Evolutionary conservation across 2,888 invertebrate species (phyloP), one percentile per base, ranked within the genome.

Genomic region (Sarcophaga variegata): DNA sequence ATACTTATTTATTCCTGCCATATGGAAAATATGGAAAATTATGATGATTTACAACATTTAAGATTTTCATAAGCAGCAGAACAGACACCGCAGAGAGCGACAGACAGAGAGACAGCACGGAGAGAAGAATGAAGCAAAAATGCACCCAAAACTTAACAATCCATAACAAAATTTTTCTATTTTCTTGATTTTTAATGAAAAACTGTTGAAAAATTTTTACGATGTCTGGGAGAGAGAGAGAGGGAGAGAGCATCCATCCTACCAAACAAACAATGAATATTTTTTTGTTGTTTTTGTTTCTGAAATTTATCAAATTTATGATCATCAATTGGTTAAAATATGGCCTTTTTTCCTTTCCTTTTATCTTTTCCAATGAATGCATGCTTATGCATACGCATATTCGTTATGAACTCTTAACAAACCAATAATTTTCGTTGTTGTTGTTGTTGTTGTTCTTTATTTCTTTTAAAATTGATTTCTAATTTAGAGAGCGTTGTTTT

Each of bases 1-100:
- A 78, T 81, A 83, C 75, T 67, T 84, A 79, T 79, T 71, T 84
- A 79, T 84, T 79, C 70, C 64, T 84, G 83, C 83, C 86, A 81
- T 84, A 87, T 87, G 86, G 89, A 89, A 92, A 91, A 90, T 91
- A 91, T 92, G 91, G 90, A 91, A 91, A 91, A 91, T 91, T 90
- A 91, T 91, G 81, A 88, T 88, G 86, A 89, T 89, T 88, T 88
- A 88, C 83, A 86, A 78, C 85, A 45, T 81, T 84, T 81, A 86
- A 81, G 79, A 45, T 81, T 84, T 81, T 67, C 63, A 47, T 77
- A 69, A 63, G 8, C 45, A 25, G 10, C 54, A 54, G 54, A n/a
- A 71, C 27, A n/a, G n/a, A 20, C 8, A 75, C 11, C 2, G 25
- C 10, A 37, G 27, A 49, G 22, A 22, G 27, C 5, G 37, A 6